Evolutionary conservation across 1,140 invertebrate species (phyloP), one percentile per base, ranked within the genome.

Genomic region (Diachasma alloeum): DNA sequence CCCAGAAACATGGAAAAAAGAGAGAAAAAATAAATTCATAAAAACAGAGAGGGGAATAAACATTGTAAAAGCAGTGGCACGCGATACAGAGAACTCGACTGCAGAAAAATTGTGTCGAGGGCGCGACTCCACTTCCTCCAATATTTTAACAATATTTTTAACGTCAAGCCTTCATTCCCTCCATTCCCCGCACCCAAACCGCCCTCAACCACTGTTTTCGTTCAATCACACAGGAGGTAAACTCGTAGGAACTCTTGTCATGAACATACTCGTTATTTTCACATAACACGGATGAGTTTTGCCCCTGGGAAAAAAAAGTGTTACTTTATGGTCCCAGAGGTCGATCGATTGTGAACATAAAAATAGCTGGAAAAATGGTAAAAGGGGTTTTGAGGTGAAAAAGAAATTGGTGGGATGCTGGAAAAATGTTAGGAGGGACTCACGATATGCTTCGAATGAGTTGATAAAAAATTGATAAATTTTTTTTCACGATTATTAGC

Each of bases 101-200:
- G 37, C 39, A 26, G n/a, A 76, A 71, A 76, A 76, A 76, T 76
- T 76, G 48, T 76, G 74, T 76, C 74, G 68, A 71, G 68, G 74
- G 74, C 63, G 74, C 74, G 56, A 37, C 42, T 24, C 37, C 42
- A 69, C 68, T 72, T 19, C 46, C 19, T 39, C n/a, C 13, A 37
- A 63, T 70, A 70, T 76, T 63, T 53, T 63, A 31, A 67, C 46
- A 36, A 74, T 36, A 74, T 74, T 74, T 74, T 68, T 68, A 67
- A 68, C 26, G 39, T 46, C 6, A 46, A n/a, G 44, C 44, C 44
- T 46, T 11, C n/a, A 46, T 46, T n/a, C n/a, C n/a, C 44, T 15
- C n/a, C 48, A 19, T 53, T 15, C 48, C 15, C n/a, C 17, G 15
- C 31, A 15, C 10, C 13, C 26, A 15, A 10, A 10, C 24, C 31